phyloP scores from a whole-genome alignment of 2,113 vertebrate species.

The Pteropus alecto region DNA sequence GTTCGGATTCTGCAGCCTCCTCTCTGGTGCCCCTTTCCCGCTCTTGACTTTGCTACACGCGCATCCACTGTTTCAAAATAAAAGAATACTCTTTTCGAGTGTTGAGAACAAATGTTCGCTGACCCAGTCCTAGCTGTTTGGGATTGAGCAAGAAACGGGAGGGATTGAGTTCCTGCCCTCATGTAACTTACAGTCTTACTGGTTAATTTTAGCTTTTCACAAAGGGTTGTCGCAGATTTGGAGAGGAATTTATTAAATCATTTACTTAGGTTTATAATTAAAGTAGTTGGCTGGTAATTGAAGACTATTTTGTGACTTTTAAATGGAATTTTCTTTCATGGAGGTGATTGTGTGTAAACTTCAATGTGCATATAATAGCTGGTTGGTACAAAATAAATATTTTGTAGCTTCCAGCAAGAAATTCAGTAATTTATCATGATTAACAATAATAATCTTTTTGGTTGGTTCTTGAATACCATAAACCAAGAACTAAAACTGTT shows the following conservation, averaged over 20 bases:
- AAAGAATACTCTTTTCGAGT: background rate
- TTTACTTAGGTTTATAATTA: background rate
- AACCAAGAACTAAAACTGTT: background rate
- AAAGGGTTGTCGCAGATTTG: background rate
- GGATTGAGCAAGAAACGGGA: background rate
- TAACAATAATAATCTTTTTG: background rate
- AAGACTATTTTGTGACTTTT: background rate
- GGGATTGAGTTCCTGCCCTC: background rate
- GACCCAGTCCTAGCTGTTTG: background rate
- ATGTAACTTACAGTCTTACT: background rate
- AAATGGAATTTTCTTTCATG: background rate
- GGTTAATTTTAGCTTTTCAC: background rate
- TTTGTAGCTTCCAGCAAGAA: background rate
- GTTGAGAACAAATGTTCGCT: background rate
- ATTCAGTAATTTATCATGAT: background rate
- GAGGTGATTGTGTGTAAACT: background rate
- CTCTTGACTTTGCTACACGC: background rate
- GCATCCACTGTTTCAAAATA: background rate
- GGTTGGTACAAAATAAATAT: background rate
- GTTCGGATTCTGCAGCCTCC: background rate
- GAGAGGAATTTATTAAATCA: background rate
- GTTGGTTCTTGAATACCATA: background rate
- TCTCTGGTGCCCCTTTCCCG: background rate
- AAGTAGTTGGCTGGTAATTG: background rate
- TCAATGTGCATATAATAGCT: background rate